Evolutionary conservation across 2,888 invertebrate species (phyloP).

Genomic region (Cremastobaeus sp.): DNA sequence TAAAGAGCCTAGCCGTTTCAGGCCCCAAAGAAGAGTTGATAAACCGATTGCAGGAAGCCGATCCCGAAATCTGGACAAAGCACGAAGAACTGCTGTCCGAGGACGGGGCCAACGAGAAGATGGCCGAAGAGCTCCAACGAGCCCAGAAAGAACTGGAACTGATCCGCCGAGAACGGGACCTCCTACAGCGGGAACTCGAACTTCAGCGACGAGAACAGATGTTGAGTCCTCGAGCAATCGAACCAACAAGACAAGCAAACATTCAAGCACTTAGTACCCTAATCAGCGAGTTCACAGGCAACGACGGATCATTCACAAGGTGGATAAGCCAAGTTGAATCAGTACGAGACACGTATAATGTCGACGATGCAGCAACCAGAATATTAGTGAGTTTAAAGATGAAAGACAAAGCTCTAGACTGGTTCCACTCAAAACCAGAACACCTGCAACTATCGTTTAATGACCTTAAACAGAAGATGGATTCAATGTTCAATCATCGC

Average conservation of each 20-base stretch:
- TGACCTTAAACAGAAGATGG: background rate
- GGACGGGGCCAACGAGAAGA: too few species aligned
- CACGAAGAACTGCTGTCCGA: too few species aligned
- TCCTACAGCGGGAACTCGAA: slow-evolving; percentile 6
- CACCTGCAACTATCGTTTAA: background rate
- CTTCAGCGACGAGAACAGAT: background rate
- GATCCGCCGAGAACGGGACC: slow-evolving; percentile 3
- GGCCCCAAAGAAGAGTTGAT: background rate
- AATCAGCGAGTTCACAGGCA: slow-evolving; percentile 47
- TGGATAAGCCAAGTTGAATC: slow-evolving; percentile 52
- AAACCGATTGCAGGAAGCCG: background rate
- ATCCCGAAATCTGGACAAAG: background rate
- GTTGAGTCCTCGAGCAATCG: background rate
- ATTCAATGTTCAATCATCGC: slow-evolving; percentile 56
- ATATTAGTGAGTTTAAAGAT: slow-evolving; percentile 42
- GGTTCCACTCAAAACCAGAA: slow-evolving; percentile 16
- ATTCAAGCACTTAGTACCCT: slow-evolving; percentile 31
- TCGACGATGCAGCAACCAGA: slow-evolving; percentile 43
- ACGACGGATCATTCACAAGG: slow-evolving; percentile 33
- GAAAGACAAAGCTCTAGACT: background rate
- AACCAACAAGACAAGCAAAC: background rate
- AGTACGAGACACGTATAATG: slow-evolving; percentile 36
- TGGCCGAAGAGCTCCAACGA: background rate
- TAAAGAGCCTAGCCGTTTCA: background rate
- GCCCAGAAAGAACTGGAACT: slow-evolving; percentile 4